These are phyloP conservation scores for Agrotis segetum DNA, from an alignment of 2,888 invertebrate genomes.

Conservation along the genomic window DNA sequence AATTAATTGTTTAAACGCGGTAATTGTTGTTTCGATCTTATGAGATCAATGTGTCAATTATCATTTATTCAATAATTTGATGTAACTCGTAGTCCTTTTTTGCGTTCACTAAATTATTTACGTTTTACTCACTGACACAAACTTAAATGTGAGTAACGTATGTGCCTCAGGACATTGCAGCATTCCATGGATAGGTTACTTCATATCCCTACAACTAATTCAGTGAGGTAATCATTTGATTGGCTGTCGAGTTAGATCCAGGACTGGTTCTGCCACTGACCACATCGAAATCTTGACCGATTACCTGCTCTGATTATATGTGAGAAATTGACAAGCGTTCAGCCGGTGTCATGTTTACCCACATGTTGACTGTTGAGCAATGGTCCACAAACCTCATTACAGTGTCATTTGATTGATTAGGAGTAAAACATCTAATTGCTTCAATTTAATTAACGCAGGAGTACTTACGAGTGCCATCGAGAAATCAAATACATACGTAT, in stretches of 20 bases:
- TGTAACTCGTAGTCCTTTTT: conserved; percentile 5
- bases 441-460: conserved; percentile 36
- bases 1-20: not conserved
- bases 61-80: not conserved
- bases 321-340: conserved; percentile 64
- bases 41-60: not conserved
- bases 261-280: conserved; percentile 68
- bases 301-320: conserved; percentile 64
- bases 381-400: conserved; percentile 56
- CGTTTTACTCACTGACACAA: conserved; percentile 31
- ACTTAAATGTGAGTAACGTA: conserved; percentile 26
- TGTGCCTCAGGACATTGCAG: conserved; percentile 62
- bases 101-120: conserved; percentile 20
- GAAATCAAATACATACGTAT: too few relatives aligned
- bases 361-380: conserved; percentile 57
- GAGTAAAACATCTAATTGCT: conserved; percentile 32
- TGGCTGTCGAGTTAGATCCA: conserved; percentile 67
- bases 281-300: conserved; percentile 72
- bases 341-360: conserved; percentile 40
- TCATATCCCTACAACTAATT: conserved; percentile 71
- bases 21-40: conserved; percentile 1
- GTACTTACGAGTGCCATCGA: conserved; percentile 9
- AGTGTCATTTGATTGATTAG: conserved; percentile 53
- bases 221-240: conserved; percentile 73
- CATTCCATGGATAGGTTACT: conserved; percentile 66